Conservation (phyloP, 2,888 invertebrate genomes). For the Orchesellides sinensis region DNA sequence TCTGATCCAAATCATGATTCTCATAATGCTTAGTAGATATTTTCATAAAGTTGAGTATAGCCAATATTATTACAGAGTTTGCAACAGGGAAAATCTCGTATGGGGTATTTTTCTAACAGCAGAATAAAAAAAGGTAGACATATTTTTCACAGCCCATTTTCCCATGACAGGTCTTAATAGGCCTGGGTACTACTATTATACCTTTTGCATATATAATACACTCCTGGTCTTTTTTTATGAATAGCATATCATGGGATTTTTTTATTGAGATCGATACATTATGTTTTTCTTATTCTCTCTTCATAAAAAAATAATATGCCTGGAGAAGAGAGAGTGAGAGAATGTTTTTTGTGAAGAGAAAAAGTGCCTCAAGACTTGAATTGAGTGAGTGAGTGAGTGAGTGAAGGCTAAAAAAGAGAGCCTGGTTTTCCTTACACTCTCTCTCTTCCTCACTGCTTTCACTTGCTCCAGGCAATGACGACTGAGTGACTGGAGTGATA, state of each 20-base stretch:
- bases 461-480: constrained; percentile 16
- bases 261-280: neutral
- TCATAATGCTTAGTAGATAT: constrained; percentile 48
- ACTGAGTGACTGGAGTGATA: neutral
- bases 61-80: no score
- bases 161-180: neutral
- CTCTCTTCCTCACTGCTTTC: neutral
- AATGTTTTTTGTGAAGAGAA: neutral
- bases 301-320: no score
- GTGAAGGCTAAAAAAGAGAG: neutral
- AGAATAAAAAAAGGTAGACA: neutral
- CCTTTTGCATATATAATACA: neutral
- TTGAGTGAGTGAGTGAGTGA: neutral
- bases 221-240: neutral
- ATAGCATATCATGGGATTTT: neutral
- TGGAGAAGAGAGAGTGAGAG: neutral
- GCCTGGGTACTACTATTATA: neutral
- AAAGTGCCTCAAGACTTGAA: neutral
- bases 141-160: neutral
- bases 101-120: neutral
- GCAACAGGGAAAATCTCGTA: no score
- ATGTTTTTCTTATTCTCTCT: no score
- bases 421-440: neutral
- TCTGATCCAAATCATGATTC: constrained; percentile 32
- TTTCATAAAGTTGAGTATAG: constrained; percentile 50